These are phyloP conservation scores for Chloebia gouldiae DNA, from an alignment of 2,113 vertebrate genomes.

Conservation along the genomic window DNA sequence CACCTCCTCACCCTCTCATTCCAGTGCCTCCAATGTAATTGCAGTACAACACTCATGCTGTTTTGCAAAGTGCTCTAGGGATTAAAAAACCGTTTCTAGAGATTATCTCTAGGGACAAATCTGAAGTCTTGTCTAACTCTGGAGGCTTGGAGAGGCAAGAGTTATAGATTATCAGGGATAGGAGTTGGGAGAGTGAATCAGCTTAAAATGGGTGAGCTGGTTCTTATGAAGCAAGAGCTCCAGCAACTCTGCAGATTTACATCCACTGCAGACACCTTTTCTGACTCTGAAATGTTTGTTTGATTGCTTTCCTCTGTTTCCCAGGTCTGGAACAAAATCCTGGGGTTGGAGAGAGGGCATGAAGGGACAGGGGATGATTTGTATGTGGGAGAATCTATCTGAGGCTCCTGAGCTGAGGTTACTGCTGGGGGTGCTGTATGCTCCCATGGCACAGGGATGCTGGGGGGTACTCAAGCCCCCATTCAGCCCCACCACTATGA, in stretches of 20 bases:
- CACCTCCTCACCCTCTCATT: not conserved
- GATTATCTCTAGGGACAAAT: not conserved
- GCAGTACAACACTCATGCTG: not conserved
- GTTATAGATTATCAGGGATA: not conserved
- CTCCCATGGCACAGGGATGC: not conserved
- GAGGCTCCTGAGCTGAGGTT: not conserved
- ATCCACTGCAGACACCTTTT: not conserved
- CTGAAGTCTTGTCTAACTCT: not conserved
- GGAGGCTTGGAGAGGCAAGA: not conserved
- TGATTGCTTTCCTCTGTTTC: not conserved
- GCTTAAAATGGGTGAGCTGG: not conserved
- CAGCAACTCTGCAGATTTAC: not conserved
- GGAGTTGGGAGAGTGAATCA: constrained; percentile 28
- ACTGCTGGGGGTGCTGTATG: no score
- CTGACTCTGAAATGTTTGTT: not conserved
- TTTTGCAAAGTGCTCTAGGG: constrained; percentile 16
- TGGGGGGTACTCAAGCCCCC: not conserved
- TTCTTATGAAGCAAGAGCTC: constrained; percentile 16
- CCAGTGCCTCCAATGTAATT: not conserved
- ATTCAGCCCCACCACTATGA: not conserved
- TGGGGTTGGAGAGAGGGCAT: not conserved
- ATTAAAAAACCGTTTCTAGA: not conserved
- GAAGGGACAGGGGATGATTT: not conserved
- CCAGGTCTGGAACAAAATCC: not conserved
- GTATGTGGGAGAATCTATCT: not conserved